Conservation (phyloP, 2,888 invertebrate genomes). For the Epirrita christyi region DNA sequence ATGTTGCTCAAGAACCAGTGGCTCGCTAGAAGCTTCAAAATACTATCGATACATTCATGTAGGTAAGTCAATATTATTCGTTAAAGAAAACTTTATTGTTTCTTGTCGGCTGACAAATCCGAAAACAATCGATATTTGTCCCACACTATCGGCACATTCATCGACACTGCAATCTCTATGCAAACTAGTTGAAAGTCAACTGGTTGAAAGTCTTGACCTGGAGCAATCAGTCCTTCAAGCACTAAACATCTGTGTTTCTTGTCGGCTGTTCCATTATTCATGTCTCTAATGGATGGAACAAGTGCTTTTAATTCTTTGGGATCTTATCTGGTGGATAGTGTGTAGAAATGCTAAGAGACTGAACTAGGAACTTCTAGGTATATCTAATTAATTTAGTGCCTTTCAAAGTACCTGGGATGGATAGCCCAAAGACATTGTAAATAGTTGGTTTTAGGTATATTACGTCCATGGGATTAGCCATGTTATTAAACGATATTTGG, state of each 20-base stretch:
- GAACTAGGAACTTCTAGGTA: not conserved
- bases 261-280: slow-evolving; percentile 36
- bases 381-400: too few relatives aligned
- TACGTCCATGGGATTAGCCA: too few relatives aligned
- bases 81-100: too few relatives aligned
- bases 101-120: too few relatives aligned
- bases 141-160: slow-evolving; percentile 24
- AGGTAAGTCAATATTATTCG: too few relatives aligned
- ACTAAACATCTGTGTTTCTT: slow-evolving; percentile 37
- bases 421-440: too few relatives aligned
- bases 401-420: too few relatives aligned
- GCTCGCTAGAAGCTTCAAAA: too few relatives aligned
- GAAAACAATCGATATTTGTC: slow-evolving; percentile 4
- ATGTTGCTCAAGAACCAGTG: too few relatives aligned
- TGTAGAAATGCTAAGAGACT: not conserved
- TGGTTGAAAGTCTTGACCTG: slow-evolving; percentile 36
- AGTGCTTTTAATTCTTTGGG: slow-evolving; percentile 28
- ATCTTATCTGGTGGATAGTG: slow-evolving; percentile 17
- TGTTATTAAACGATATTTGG: too few relatives aligned
- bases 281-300: slow-evolving; percentile 29
- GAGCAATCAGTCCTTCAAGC: slow-evolving; percentile 30
- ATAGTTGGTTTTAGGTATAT: too few relatives aligned
- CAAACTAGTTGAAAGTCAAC: slow-evolving; percentile 40
- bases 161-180: slow-evolving; percentile 32
- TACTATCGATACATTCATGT: too few relatives aligned